Evolutionary conservation across 2,113 vertebrate species (phyloP), one percentile per base, ranked within the genome.

Genomic region (Anoplopoma fimbria): DNA sequence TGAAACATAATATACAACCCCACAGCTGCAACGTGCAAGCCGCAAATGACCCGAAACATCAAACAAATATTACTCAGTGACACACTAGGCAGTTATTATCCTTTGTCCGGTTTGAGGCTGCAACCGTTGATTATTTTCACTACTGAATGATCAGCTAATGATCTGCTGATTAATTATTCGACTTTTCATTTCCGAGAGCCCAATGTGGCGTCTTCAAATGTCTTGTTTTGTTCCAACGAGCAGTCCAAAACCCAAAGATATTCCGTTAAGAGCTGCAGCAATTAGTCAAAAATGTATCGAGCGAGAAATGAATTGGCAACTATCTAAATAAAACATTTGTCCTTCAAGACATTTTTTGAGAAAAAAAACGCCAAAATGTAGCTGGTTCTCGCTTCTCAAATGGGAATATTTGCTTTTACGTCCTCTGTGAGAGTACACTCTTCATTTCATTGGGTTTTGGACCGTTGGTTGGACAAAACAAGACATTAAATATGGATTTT

Each of bases 1-100:
- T 68, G 84, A 85, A 91, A 90, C 63, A 31, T 33, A 53, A 91
- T 63, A 74, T 9, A 2, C 63, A 38, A 55, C 25, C 49, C 51
- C 64, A 38, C 67, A 83, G 88, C 62, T 83, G 65, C 61, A 27
- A 53, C 67, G 29, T 2, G 40, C 38, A 17, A 58, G 65, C 77
- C 27, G 53, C 70, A 67, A 69, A 55, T 2, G 3, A 69, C 15
- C 68, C 21, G 4, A 12, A 67, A 83, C 69, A 81, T 81, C 27
- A 33, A 70, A 58, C 45, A 23, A 8, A 79, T 68, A 29, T 70
- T 34, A 75, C 36, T 64, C 57, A 15, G 19, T 4, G 68, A 69
- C 31, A 8, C 3, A 49, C 17, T 6, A 23, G 29, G 23, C 31
- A 38, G 23, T 36, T 21, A 31, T 73, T 60, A 23, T 19, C 42